phyloP scores from a whole-genome alignment of 2,888 invertebrate species.

The Itoplectis maculator region DNA sequence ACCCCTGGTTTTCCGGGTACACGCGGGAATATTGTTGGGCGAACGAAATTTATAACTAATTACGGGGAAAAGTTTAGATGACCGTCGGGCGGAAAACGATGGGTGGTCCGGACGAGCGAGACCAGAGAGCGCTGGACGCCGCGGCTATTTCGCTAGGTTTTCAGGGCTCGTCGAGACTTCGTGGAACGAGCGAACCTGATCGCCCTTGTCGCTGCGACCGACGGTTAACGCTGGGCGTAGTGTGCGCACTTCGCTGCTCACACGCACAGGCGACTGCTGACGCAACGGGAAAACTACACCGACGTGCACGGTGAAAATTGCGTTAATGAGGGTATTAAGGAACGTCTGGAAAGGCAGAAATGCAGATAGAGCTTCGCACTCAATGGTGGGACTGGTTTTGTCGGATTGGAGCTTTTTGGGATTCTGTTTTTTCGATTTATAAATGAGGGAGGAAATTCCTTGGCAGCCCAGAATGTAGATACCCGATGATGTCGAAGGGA shows the following conservation, averaged over 20 bases:
- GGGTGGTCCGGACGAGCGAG: conserved; percentile 53
- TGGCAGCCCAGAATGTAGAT: not conserved
- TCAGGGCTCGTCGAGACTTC: conserved; percentile 14
- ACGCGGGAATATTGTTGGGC: conserved; percentile 81
- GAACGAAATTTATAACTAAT: conserved; percentile 84
- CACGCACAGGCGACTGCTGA: conserved; percentile 1
- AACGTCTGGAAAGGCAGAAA: conserved; percentile 14
- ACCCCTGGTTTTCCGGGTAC: conserved; percentile 28
- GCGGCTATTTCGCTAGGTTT: conserved; percentile 26
- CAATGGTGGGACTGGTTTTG: too few species aligned
- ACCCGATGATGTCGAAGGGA: not conserved
- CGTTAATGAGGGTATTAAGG: conserved; percentile 39
- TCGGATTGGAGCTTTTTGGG: not conserved
- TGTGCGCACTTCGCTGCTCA: not conserved
- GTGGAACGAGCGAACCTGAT: conserved; percentile 18
- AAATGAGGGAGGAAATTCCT: not conserved
- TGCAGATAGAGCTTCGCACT: not conserved
- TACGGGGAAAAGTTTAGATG: conserved; percentile 82
- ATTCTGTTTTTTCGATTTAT: not conserved
- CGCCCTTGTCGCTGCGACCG: conserved; percentile 16
- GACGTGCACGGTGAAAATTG: conserved; percentile 16
- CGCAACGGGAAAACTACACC: not conserved
- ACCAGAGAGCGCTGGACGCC: not conserved
- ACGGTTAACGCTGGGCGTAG: not conserved
- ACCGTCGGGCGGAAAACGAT: conserved; percentile 75